phyloP scores from a whole-genome alignment of 2,113 vertebrate species.

The Anhinga rufa region DNA sequence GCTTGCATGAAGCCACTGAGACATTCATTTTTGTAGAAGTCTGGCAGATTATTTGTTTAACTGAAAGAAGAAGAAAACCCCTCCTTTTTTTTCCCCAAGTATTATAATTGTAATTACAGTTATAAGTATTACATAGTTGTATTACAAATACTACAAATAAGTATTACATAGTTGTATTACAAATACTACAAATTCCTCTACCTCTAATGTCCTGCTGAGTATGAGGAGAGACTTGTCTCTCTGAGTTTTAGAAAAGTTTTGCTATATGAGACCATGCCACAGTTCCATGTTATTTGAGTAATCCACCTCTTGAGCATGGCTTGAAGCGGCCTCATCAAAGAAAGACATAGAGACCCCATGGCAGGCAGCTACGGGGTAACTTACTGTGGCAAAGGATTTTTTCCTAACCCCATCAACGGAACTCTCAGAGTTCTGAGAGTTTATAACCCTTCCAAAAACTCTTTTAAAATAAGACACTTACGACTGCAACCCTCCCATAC shows the following conservation, averaged over 20 bases:
- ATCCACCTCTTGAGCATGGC: not conserved
- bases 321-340: slow-evolving; percentile 5
- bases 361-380: not conserved
- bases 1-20: not conserved
- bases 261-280: not conserved
- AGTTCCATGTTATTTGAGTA: not conserved
- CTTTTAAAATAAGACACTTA: not conserved
- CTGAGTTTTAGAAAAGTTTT: not conserved
- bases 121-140: not conserved
- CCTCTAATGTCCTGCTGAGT: not conserved
- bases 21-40: not conserved
- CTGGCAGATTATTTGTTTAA: not conserved
- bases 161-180: not conserved
- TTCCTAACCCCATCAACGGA: not conserved
- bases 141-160: too few relatives aligned
- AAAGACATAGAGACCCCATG: not conserved
- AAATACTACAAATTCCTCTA: not conserved
- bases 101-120: not conserved
- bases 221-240: not conserved
- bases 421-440: not conserved
- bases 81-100: too few relatives aligned
- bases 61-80: not conserved
- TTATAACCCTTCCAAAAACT: not conserved
- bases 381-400: not conserved
- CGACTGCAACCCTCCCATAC: not conserved